These are phyloP conservation scores for Natrix natrix DNA, from an alignment of 2,797 vertebrate genomes.

Conservation along the genomic window DNA sequence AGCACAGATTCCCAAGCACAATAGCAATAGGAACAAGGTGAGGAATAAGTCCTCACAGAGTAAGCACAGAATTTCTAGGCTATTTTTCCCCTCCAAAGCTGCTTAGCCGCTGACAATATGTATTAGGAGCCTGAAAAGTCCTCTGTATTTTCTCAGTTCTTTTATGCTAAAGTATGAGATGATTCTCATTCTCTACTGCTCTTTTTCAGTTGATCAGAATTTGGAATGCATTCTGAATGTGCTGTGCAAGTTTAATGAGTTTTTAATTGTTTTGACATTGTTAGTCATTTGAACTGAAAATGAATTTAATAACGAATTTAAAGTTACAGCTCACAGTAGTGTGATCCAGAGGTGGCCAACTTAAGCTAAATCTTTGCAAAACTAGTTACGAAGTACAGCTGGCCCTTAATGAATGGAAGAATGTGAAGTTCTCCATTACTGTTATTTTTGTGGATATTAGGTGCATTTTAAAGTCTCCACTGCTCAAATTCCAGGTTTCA, in stretches of 20 bases:
- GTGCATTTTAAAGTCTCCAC: background rate
- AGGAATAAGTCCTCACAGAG: background rate
- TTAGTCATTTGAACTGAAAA: background rate
- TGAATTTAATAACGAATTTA: background rate
- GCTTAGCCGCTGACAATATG: background rate
- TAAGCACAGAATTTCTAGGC: background rate
- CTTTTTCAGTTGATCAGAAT: background rate
- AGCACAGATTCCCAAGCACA: background rate
- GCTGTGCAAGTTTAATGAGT: background rate
- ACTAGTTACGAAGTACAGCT: background rate
- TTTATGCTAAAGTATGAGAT: background rate
- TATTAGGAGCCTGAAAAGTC: background rate
- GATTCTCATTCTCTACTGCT: background rate
- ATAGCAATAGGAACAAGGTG: background rate
- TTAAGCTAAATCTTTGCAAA: background rate
- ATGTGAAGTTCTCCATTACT: background rate
- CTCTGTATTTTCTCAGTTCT: background rate
- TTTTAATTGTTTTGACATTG: background rate
- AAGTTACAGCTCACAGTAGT: background rate
- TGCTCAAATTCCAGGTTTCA: background rate
- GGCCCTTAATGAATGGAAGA: background rate
- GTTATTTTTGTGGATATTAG: background rate
- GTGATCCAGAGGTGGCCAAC: background rate
- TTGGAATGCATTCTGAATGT: background rate
- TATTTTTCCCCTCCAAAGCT: background rate